Conservation (phyloP, 35 echinoderm and acorn worm genomes). For the Ptychodera flava region DNA sequence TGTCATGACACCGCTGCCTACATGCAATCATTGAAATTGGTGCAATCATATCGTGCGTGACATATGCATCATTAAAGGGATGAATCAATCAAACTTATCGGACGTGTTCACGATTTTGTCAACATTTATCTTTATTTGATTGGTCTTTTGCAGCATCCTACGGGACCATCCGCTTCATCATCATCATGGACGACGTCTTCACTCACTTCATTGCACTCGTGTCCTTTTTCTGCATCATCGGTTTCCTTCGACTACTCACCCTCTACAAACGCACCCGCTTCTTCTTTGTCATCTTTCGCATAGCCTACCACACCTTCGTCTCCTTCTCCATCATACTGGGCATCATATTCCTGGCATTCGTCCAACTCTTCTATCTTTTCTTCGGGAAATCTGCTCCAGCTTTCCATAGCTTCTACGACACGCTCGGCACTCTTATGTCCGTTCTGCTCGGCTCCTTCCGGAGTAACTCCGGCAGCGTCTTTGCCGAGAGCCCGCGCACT, state of each 20-base stretch:
- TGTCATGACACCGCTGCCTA: no score
- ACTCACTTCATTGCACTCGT: not conserved
- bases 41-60: no score
- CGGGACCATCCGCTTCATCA: not conserved
- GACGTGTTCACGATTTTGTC: no score
- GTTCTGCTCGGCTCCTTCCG: not conserved
- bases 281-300: not conserved
- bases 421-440: not conserved
- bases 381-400: not conserved
- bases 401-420: not conserved
- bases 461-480: not conserved
- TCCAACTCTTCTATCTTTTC: not conserved
- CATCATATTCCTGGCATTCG: not conserved
- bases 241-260: not conserved
- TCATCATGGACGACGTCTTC: not conserved
- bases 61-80: no score
- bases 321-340: not conserved
- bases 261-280: not conserved
- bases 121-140: no score
- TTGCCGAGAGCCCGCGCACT: not conserved
- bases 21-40: no score
- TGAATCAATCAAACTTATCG: no score
- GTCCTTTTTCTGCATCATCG: not conserved
- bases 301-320: not conserved
- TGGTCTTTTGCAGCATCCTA: not conserved